These are phyloP conservation scores for Hyposoter dolosus DNA, from an alignment of 2,888 invertebrate species.

Conservation along the genomic window DNA sequence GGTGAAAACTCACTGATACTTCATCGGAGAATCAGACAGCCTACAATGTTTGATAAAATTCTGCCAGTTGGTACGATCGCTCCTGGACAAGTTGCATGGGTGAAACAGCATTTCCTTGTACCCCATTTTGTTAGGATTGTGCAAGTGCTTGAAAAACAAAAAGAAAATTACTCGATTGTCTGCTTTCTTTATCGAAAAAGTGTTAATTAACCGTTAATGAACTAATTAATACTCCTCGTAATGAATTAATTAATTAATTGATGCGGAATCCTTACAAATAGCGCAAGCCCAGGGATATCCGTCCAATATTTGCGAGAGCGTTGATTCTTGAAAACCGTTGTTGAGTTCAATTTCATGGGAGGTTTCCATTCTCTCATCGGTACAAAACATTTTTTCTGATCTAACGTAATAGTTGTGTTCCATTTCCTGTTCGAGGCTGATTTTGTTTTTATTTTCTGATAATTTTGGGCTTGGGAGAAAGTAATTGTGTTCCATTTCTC, in stretches of 20 bases:
- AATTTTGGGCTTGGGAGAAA: slow-evolving; percentile 38
- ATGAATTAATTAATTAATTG: too few species aligned
- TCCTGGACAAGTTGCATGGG: slow-evolving; percentile 75
- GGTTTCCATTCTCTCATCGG: slow-evolving; percentile 33
- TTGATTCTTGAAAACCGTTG: slow-evolving; percentile 47
- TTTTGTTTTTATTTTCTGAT: slow-evolving; percentile 22
- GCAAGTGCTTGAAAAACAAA: slow-evolving; percentile 64
- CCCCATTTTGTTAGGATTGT: slow-evolving; percentile 71
- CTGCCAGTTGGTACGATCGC: slow-evolving; percentile 75
- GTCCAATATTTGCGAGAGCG: slow-evolving; percentile 69
- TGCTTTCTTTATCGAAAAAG: too few species aligned
- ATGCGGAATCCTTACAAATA: slow-evolving; percentile 66
- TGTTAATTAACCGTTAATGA: too few species aligned
- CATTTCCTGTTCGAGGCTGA: slow-evolving; percentile 41
- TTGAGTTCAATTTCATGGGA: slow-evolving; percentile 19
- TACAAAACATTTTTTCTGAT: slow-evolving; percentile 4
- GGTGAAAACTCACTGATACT: slow-evolving; percentile 74
- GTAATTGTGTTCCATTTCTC: slow-evolving; percentile 62
- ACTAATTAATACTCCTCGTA: too few species aligned
- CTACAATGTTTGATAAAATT: slow-evolving; percentile 78
- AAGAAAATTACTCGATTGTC: background rate
- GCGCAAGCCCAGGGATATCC: slow-evolving; percentile 76
- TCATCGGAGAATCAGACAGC: slow-evolving; percentile 73
- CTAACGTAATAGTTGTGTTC: slow-evolving; percentile 49
- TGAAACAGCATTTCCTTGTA: slow-evolving; percentile 75